Evolutionary conservation across 2,888 invertebrate genomes (phyloP).

Genomic region (Yponomeuta sedellus): DNA sequence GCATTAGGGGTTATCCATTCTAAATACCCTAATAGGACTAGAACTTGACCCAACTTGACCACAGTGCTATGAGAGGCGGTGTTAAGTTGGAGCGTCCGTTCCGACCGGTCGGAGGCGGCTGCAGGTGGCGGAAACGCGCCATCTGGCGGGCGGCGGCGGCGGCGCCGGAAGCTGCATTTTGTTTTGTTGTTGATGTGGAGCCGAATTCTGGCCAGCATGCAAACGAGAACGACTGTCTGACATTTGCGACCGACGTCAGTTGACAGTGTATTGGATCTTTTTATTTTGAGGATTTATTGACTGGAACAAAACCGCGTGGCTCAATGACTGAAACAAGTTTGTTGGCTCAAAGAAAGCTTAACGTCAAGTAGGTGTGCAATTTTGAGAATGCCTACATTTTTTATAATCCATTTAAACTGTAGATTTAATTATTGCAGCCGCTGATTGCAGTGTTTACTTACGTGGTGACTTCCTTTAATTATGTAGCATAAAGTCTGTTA

Average conservation of each 20-base stretch:
- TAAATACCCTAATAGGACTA: neutral
- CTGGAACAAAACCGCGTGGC: neutral
- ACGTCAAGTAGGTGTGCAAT: neutral
- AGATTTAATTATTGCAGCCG: constrained; percentile 2
- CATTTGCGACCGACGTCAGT: neutral
- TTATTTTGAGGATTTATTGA: neutral
- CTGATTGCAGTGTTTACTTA: neutral
- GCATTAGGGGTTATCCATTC: neutral
- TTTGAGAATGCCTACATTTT: neutral
- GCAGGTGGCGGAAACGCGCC: constrained; percentile 75
- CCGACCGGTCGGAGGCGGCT: constrained; percentile 34
- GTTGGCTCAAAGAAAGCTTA: neutral
- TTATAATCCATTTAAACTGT: neutral
- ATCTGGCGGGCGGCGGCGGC: constrained; percentile 68
- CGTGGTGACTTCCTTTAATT: constrained; percentile 11
- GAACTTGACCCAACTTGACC: neutral
- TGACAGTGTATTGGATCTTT: neutral
- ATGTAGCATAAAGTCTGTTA: constrained; percentile 10
- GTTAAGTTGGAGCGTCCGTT: constrained; percentile 38
- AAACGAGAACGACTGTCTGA: neutral
- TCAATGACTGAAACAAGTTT: neutral
- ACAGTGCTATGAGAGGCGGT: constrained; percentile 29
- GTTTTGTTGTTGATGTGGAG: constrained; percentile 52
- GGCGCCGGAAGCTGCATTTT: constrained; percentile 65
- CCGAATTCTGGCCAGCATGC: neutral